Base-by-base conservation (phyloP, 2,888 invertebrate species). In the Drosophila koepferae region DNA sequence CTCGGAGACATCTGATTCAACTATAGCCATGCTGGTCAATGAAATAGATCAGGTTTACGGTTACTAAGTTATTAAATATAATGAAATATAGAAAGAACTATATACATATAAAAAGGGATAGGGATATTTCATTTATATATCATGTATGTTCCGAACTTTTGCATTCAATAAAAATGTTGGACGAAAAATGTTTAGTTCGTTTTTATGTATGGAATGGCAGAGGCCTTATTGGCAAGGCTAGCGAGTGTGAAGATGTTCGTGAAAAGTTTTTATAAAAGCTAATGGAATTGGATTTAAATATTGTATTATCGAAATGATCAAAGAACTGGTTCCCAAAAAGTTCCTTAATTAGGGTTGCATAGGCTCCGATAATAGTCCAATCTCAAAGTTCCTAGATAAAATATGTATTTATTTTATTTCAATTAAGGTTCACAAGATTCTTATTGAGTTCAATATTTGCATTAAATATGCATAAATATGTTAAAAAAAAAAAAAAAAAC, bases 21-120 rank as follows among this genome's bases (percentile, higher is more conserved):
- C 65, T 10, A 48, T 74, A 10, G 54, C 59, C 48, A 48, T 64
- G 48, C n/a, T 76, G 16, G 72, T 63, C 43, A 64, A 62, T 40
- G 61, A 60, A 12, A 43, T 70, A 40, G 58, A 64, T n/a, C 53
- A 70, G 34, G 58, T 23, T 12, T 73, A 65, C n/a, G 48, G 23
- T 6, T 70, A 59, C 43, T 70, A 61, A 7, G 10, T 6, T 28
- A 28, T 0, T 5, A 5, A 2, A 28, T 28, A 6, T 23, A 12
- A 20, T 8, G 23, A 7, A 5, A 2, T 3, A 5, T 7, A 7
- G 16, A 9, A 16, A 16, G 2, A 20, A 20, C 7, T 6, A 44
- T 23, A 16, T 3, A 23, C 8, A 23, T 6, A 8, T 10, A 12
- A 20, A 20, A 2, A 4, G 4, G 28, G 28, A 1, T 6, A 28